Conservation (phyloP, 2,113 vertebrate genomes). For the Macrotis lagotis region DNA sequence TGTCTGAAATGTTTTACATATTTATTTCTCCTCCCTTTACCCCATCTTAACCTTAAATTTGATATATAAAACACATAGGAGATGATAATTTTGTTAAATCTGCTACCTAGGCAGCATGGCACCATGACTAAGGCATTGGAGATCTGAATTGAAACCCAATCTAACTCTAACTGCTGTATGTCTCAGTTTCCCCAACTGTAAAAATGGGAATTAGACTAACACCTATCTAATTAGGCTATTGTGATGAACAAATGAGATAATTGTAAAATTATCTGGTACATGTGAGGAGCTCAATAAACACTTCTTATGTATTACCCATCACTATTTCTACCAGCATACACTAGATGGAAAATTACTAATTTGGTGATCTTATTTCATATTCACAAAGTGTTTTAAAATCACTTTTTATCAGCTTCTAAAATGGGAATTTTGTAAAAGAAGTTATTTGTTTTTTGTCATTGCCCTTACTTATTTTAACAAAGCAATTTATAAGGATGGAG, state of each 20-base stretch:
- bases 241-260: not conserved
- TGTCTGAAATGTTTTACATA: not conserved
- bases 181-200: not conserved
- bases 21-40: not conserved
- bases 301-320: not conserved
- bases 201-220: not conserved
- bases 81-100: not conserved
- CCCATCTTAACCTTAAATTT: not conserved
- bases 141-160: not conserved
- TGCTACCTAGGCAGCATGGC: not conserved
- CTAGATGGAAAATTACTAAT: not conserved
- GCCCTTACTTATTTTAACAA: not conserved
- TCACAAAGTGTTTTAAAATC: not conserved
- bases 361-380: not conserved
- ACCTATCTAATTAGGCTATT: not conserved
- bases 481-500: slow-evolving; percentile 5
- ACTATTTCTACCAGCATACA: not conserved
- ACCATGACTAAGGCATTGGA: not conserved
- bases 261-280: not conserved
- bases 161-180: not conserved
- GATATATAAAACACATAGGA: accelerated
- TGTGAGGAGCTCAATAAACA: not conserved
- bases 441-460: not conserved
- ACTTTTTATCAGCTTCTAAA: not conserved
- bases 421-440: not conserved